Percentiles rank a stretch among this genome's conserved stretches.
These are phyloP conservation scores for Bujurquina vittata DNA, from an alignment of 2,113 vertebrate genomes.

Conservation along the genomic window DNA sequence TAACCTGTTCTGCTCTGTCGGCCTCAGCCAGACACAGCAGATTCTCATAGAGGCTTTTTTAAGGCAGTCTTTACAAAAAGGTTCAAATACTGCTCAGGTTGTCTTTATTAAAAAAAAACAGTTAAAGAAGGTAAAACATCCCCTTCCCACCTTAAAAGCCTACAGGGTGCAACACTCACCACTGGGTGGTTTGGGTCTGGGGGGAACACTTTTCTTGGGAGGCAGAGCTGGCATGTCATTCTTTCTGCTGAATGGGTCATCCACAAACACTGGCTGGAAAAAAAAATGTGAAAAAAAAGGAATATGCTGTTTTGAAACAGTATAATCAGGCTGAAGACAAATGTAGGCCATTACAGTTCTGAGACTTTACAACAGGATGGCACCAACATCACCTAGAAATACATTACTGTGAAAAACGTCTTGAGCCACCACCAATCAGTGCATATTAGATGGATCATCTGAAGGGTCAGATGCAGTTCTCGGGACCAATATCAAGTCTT, in stretches of 20 bases:
- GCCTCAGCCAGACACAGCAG: neutral
- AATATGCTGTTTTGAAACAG: neutral
- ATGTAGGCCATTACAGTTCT: neutral
- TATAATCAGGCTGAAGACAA: neutral
- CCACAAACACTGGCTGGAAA: constrained; percentile 85
- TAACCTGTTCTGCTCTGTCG: neutral
- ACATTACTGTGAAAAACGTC: neutral
- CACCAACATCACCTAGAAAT: neutral
- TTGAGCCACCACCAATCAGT: neutral
- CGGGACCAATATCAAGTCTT: neutral
- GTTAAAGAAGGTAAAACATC: neutral
- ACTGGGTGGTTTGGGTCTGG: constrained; percentile 93
- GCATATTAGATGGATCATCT: neutral
- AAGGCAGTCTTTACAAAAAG: neutral
- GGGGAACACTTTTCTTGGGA: constrained; percentile 93
- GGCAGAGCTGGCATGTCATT: constrained; percentile 92
- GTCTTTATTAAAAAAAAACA: neutral
- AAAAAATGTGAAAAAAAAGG: constrained; percentile 53
- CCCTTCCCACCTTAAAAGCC: neutral
- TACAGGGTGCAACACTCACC: constrained; percentile 82
- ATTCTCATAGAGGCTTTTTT: neutral
- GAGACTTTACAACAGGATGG: neutral
- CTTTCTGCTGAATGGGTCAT: constrained; percentile 93
- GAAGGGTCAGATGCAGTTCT: neutral
- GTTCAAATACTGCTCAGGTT: neutral